Conservation (phyloP, 53 echinoderm and acorn worm species). For the Astropecten irregularis region DNA sequence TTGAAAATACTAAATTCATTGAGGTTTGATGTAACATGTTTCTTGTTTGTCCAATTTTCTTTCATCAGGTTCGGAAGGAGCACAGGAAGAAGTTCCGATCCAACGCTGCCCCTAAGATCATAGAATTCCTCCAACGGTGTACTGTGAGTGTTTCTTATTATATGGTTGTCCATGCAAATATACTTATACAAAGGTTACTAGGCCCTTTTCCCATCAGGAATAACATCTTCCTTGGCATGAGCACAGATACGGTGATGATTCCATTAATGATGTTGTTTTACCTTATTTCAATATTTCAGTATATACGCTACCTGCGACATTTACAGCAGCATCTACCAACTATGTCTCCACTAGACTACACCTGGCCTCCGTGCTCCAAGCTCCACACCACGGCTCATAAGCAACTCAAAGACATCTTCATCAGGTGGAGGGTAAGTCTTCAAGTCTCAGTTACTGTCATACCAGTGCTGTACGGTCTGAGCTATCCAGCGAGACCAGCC, state of each 20-base stretch:
- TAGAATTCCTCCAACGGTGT: slow-evolving; percentile 69
- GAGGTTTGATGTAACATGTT: background rate
- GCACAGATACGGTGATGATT: too few relatives aligned
- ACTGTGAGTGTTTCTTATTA: slow-evolving; percentile 90
- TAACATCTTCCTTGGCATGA: too few relatives aligned
- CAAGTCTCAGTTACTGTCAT: too few relatives aligned
- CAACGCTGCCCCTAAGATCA: slow-evolving; percentile 89
- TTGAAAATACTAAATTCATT: background rate
- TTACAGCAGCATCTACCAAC: slow-evolving; percentile 71
- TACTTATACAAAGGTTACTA: too few relatives aligned
- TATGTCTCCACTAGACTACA: slow-evolving; percentile 82
- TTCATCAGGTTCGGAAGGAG: slow-evolving; percentile 79
- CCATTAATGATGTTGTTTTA: background rate
- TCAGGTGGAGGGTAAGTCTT: slow-evolving; percentile 79
- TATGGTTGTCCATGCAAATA: too few relatives aligned
- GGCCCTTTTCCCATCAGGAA: too few relatives aligned
- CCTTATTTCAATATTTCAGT: slow-evolving; percentile 47
- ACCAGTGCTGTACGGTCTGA: background rate
- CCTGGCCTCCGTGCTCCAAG: slow-evolving; percentile 88
- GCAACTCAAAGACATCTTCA: slow-evolving; percentile 84
- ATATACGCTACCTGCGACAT: slow-evolving; percentile 68
- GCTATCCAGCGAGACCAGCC: too few relatives aligned
- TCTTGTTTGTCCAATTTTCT: background rate
- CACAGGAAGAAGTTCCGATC: slow-evolving; percentile 84
- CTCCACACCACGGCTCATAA: slow-evolving; percentile 76